phyloP scores from a whole-genome alignment of 2,113 vertebrate genomes.

The Albula glossodonta region DNA sequence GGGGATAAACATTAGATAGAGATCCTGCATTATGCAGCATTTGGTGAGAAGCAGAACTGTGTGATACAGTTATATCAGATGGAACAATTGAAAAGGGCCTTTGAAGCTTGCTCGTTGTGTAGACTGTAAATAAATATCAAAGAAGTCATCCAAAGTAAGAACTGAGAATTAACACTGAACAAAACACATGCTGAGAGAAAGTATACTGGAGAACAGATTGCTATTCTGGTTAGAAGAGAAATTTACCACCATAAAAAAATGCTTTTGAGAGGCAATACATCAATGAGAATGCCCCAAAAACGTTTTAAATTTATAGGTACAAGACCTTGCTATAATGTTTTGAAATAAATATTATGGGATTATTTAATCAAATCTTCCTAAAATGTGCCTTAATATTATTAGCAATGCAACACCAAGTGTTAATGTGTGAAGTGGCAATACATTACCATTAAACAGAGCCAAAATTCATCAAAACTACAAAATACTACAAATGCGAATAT shows the following conservation, averaged over 20 bases:
- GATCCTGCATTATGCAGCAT: neutral
- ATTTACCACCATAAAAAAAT: neutral
- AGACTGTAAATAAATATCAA: constrained; percentile 49
- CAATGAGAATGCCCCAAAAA: too few species aligned
- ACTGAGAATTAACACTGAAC: constrained; percentile 41
- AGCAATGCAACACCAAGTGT: too few species aligned
- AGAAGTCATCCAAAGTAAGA: constrained; percentile 39
- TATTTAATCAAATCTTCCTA: too few species aligned
- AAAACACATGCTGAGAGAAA: constrained; percentile 28
- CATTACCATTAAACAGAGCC: too few species aligned
- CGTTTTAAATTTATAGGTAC: too few species aligned
- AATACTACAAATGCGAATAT: too few species aligned
- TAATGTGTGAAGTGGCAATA: too few species aligned
- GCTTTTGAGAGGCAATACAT: neutral
- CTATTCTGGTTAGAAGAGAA: neutral
- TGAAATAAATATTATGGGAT: too few species aligned
- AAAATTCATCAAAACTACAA: too few species aligned
- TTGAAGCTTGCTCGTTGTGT: constrained; percentile 31
- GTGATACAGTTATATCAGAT: constrained; percentile 37
- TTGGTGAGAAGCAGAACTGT: constrained; percentile 31
- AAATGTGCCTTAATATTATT: too few species aligned
- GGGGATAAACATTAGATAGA: neutral
- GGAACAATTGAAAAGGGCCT: constrained; percentile 38
- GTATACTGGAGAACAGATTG: constrained; percentile 1
- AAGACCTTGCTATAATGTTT: too few species aligned